Evolutionary conservation across 2,888 invertebrate genomes (phyloP).

Genomic region (Imbricaverruca yamaguchii): DNA sequence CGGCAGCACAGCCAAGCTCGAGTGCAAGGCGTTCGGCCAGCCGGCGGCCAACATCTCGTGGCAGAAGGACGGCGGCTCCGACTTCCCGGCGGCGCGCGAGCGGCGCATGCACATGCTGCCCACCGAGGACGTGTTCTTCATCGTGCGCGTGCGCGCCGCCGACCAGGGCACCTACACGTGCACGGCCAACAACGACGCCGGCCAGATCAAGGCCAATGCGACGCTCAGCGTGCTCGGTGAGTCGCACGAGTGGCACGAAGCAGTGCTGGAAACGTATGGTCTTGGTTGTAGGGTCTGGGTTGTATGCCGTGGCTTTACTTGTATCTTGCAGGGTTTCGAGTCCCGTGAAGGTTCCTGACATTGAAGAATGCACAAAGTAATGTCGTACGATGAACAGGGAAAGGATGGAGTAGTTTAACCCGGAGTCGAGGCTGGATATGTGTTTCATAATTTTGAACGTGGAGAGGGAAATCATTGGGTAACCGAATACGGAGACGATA

Average conservation of each 20-base stretch:
- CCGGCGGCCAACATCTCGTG: constrained; percentile 72
- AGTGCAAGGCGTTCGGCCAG: constrained; percentile 74
- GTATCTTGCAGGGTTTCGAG: too few species aligned
- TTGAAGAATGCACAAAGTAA: too few species aligned
- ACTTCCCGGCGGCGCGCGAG: constrained; percentile 90
- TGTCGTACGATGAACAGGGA: too few species aligned
- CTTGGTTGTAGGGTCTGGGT: too few species aligned
- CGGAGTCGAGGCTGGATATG: too few species aligned
- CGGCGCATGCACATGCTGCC: constrained; percentile 80
- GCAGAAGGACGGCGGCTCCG: constrained; percentile 78
- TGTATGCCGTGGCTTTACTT: too few species aligned
- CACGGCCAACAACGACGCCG: constrained; percentile 83
- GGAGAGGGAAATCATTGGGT: too few species aligned
- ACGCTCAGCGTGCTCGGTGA: constrained; percentile 65
- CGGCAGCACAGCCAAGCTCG: constrained; percentile 75
- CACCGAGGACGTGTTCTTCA: constrained; percentile 83
- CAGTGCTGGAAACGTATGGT: too few species aligned
- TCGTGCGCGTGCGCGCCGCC: constrained; percentile 76
- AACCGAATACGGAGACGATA: too few species aligned
- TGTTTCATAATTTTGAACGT: too few species aligned
- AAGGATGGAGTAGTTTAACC: too few species aligned
- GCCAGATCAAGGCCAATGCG: constrained; percentile 75
- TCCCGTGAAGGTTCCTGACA: too few species aligned
- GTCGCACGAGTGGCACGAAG: constrained; percentile 21
- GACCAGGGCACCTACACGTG: constrained; percentile 92